A percentile compares a stretch with the other conserved stretches of the same genome.
phyloP scores from a whole-genome alignment of 1,140 invertebrate species.

The Drosophila lowei region DNA sequence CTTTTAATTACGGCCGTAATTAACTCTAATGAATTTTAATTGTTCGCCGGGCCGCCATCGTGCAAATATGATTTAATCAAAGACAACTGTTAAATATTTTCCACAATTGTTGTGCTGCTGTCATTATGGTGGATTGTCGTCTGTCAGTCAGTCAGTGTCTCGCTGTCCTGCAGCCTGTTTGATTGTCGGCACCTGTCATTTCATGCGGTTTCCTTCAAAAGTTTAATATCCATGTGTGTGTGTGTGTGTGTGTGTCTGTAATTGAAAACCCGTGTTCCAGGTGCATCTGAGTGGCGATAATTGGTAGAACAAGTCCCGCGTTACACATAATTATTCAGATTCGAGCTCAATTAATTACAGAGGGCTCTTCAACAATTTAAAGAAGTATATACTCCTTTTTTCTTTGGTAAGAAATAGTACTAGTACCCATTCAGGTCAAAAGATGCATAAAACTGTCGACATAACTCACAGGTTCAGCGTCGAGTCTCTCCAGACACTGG shows the following conservation, averaged over 20 bases:
- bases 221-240: constrained; percentile 16
- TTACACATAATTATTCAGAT: too few species aligned
- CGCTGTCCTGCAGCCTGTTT: constrained; percentile 2
- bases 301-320: not conserved
- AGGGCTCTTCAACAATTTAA: too few species aligned
- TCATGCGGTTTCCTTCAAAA: constrained; percentile 47
- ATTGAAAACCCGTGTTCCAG: constrained; percentile 21
- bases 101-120: constrained; percentile 27
- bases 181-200: constrained; percentile 58
- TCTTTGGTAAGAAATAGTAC: not conserved
- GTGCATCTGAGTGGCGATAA: not conserved
- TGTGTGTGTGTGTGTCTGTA: constrained; percentile 30
- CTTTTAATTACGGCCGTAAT: constrained; percentile 68
- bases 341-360: too few species aligned
- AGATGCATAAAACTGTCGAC: constrained; percentile 53
- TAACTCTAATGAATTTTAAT: constrained; percentile 75
- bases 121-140: constrained; percentile 31
- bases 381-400: too few species aligned
- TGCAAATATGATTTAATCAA: constrained; percentile 62
- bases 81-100: constrained; percentile 47
- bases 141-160: constrained; percentile 41
- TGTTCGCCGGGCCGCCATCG: constrained; percentile 29
- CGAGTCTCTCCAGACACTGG: constrained; percentile 23
- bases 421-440: constrained; percentile 31
- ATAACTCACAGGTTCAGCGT: constrained; percentile 53